phyloP scores from a whole-genome alignment of 30 jellyfish, hydroid and myxozoan species.

The Hydra vulgaris region DNA sequence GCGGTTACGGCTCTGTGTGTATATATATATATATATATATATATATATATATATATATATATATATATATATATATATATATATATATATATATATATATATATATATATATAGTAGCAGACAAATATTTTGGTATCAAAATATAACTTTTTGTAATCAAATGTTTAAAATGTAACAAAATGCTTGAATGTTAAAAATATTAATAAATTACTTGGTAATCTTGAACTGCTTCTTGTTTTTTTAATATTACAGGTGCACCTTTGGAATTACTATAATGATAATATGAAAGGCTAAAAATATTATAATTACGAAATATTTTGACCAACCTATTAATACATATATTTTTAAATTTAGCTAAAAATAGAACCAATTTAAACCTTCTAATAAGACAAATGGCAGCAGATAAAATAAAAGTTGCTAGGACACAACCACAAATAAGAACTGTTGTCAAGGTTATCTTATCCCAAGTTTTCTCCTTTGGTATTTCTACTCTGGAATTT shows the following conservation, averaged over 20 bases:
- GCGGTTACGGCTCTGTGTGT: too few species aligned
- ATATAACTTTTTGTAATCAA: too few species aligned
- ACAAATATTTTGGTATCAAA: too few species aligned
- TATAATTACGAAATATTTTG: not conserved
- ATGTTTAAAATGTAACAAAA: too few species aligned
- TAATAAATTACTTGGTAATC: constrained; percentile 99
- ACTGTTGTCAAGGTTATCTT: constrained; percentile 71
- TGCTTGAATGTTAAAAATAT: too few species aligned
- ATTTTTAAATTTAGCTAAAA: not conserved
- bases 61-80: too few species aligned
- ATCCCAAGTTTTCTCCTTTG: constrained; percentile 47
- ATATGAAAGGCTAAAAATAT: not conserved
- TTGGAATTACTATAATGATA: constrained; percentile 20
- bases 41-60: too few species aligned
- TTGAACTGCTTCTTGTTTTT: constrained; percentile 69
- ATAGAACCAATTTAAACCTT: constrained; percentile 37
- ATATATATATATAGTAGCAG: too few species aligned
- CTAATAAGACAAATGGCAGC: constrained; percentile 56
- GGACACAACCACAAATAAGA: constrained; percentile 75
- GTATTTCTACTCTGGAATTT: not conserved
- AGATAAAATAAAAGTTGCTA: constrained; percentile 65
- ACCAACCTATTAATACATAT: not conserved
- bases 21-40: too few species aligned
- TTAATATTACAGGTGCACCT: constrained; percentile 41
- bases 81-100: too few species aligned